Conservation (phyloP, 2,888 invertebrate genomes). For the Melanostoma mellinum region DNA sequence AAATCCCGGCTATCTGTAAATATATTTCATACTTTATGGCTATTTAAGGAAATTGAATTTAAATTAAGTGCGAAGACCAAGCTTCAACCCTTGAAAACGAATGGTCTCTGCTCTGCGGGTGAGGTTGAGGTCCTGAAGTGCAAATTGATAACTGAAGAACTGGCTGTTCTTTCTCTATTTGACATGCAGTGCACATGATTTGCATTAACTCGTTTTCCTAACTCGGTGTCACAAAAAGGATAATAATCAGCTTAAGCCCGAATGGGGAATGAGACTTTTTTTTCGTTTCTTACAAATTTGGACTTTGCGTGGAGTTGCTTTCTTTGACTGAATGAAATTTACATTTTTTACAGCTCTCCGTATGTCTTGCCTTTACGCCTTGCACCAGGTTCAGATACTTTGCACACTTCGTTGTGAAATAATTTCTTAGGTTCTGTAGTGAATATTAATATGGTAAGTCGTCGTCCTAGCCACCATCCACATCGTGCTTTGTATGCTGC, state of each 20-base stretch:
- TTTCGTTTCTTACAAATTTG: constrained; percentile 52
- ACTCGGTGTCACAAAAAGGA: constrained; percentile 63
- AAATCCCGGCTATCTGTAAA: constrained; percentile 54
- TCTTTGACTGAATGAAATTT: constrained; percentile 61
- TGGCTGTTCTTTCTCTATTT: constrained; percentile 63
- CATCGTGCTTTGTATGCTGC: constrained; percentile 55
- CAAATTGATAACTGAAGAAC: constrained; percentile 60
- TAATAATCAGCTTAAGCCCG: constrained; percentile 67
- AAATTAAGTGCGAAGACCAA: constrained; percentile 56
- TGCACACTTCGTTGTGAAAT: constrained; percentile 69
- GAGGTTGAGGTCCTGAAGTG: constrained; percentile 46
- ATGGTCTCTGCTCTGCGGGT: neutral
- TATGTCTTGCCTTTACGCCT: constrained; percentile 37
- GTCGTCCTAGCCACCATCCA: constrained; percentile 12
- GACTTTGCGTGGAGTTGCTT: constrained; percentile 54
- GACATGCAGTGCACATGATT: constrained; percentile 73
- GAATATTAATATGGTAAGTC: constrained; percentile 68
- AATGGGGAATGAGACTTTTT: constrained; percentile 24
- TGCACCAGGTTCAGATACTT: constrained; percentile 60
- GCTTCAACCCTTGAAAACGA: constrained; percentile 32
- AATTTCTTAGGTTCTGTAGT: constrained; percentile 69
- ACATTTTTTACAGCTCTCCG: constrained; percentile 59
- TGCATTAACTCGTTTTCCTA: constrained; percentile 70
- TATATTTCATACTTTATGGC: constrained; percentile 70
- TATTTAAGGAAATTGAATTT: constrained; percentile 73